These are phyloP conservation scores for Telmatherina bonti DNA, from an alignment of 2,797 vertebrate genomes.

Conservation along the genomic window DNA sequence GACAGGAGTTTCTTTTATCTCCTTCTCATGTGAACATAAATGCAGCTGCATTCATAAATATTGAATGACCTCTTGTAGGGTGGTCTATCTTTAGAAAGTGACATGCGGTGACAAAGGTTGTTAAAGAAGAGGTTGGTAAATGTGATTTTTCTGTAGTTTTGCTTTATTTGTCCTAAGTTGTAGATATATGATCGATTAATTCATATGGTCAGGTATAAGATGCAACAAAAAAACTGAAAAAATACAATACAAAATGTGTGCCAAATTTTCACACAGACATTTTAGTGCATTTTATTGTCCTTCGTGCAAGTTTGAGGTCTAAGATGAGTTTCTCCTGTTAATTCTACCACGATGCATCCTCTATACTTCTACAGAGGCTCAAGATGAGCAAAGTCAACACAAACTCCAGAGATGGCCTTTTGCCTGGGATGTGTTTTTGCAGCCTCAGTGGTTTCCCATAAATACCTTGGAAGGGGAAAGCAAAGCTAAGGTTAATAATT, in stretches of 20 bases:
- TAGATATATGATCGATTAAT: slow-evolving; percentile 2
- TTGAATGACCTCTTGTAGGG: slow-evolving; percentile 53
- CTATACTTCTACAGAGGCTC: background rate
- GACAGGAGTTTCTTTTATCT: slow-evolving; percentile 33
- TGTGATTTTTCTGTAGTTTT: background rate
- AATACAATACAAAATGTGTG: background rate
- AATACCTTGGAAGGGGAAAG: background rate
- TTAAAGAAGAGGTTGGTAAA: background rate
- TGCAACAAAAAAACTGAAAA: background rate
- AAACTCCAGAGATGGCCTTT: background rate
- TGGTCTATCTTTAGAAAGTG: slow-evolving; percentile 50
- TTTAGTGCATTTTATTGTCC: background rate
- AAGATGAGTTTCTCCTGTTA: background rate
- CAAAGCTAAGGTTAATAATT: background rate
- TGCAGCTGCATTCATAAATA: slow-evolving; percentile 56
- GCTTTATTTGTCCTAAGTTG: background rate
- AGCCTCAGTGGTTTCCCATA: background rate
- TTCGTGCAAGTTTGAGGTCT: background rate
- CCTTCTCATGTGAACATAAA: slow-evolving; percentile 50
- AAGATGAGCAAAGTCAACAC: background rate
- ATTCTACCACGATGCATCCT: background rate
- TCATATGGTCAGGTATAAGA: background rate
- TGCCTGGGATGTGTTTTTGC: background rate
- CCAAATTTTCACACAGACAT: background rate
- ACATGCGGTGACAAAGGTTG: slow-evolving; percentile 19